Conservation (phyloP, 2,888 invertebrate genomes). For the Epinotia demarniana region DNA sequence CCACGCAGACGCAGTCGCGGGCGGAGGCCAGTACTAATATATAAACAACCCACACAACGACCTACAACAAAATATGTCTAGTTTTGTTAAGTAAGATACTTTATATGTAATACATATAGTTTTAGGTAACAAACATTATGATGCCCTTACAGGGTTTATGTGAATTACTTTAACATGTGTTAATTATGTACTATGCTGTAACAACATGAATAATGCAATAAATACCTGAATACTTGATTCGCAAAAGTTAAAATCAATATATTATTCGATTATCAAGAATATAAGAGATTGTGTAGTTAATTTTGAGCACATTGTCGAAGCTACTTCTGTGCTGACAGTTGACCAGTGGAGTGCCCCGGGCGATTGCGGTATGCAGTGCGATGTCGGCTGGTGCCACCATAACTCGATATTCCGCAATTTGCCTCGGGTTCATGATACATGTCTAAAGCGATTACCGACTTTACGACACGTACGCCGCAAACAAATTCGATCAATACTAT, state of each 20-base stretch:
- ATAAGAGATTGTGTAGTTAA: not conserved
- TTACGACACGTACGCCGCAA: slow-evolving; percentile 58
- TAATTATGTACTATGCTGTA: no score
- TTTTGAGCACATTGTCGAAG: not conserved
- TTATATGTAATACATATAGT: no score
- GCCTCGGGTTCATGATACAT: slow-evolving; percentile 52
- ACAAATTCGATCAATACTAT: slow-evolving; percentile 29
- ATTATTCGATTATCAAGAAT: not conserved
- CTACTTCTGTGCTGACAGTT: not conserved
- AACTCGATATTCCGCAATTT: slow-evolving; percentile 61
- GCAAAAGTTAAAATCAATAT: not conserved
- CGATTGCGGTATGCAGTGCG: slow-evolving; percentile 45
- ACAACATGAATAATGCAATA: no score
- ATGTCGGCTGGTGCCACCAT: slow-evolving; percentile 59
- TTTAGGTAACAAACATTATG: no score
- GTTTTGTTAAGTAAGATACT: no score
- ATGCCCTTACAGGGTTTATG: no score
- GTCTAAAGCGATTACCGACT: slow-evolving; percentile 54
- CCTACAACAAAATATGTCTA: no score
- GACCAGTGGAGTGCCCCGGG: slow-evolving; percentile 16
- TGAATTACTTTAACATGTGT: no score
- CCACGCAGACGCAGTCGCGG: no score
- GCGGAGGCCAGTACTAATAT: no score
- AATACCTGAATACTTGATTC: no score
- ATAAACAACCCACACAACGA: no score